phyloP scores from a whole-genome alignment of 2,797 vertebrate species.

The Hylomyscus alleni region DNA sequence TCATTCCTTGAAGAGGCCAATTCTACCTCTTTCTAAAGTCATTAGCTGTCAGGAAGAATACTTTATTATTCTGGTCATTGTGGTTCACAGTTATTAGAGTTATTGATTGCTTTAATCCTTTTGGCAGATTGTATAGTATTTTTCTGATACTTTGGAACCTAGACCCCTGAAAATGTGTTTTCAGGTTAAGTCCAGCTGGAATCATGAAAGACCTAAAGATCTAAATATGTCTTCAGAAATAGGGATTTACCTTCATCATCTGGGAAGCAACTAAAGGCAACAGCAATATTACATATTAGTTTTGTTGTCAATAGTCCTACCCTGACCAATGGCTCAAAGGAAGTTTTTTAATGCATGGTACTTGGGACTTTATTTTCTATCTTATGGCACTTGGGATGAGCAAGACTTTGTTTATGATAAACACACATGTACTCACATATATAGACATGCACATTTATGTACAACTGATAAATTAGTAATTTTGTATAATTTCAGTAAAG shows the following conservation, averaged over 20 bases:
- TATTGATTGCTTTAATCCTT: neutral
- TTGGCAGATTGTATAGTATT: neutral
- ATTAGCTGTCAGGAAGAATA: neutral
- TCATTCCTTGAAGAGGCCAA: too few relatives aligned
- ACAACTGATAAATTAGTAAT: neutral
- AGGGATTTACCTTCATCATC: neutral
- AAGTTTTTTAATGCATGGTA: neutral
- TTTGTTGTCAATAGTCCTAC: neutral
- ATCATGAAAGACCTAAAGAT: neutral
- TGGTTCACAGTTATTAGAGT: neutral
- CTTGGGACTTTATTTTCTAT: neutral
- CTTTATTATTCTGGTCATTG: neutral
- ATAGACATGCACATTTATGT: neutral
- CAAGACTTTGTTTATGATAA: neutral
- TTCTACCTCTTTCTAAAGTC: too few relatives aligned
- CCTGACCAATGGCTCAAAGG: neutral
- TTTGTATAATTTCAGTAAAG: neutral
- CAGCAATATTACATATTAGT: too few relatives aligned
- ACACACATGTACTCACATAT: neutral
- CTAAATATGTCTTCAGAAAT: neutral
- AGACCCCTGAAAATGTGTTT: neutral
- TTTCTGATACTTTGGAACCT: neutral
- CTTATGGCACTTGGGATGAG: neutral
- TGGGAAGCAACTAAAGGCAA: neutral
- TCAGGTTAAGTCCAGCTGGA: neutral